Base-by-base conservation (phyloP, 1,140 invertebrate species). In the Spodoptera litura region DNA sequence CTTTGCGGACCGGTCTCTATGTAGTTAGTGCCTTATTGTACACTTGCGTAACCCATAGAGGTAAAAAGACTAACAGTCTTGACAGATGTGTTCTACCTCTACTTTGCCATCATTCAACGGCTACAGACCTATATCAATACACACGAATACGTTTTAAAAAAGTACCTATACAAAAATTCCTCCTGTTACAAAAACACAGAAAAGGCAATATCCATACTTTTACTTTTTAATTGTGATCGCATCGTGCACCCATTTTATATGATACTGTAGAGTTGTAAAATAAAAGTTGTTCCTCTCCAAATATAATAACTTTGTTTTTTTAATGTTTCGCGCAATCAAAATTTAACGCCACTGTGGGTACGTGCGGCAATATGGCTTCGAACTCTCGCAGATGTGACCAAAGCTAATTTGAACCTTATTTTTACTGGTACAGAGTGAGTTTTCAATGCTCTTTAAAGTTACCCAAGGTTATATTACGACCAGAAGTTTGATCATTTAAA, bases 271-370 rank as follows among this genome's bases (percentile, higher is more conserved):
- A 53, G 56, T 72, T 71, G 70, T 78, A 78, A 78, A 78, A 78
- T 56, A 78, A 68, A 71, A 78, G 77, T 78, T 78, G 35, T 64
- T 64, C 15, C 56, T 61, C 52, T n/a, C 61, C 55, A 59, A 78
- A 78, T 78, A 78, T 72, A 72, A 72, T 62, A 75, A 75, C 58
- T 75, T 75, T 75, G 59, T 75, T 75, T 75, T 73, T 75, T 75
- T 75, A 62, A 75, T 75, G 73, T 62, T 75, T 75, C 52, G 59
- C 58, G 73, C 73, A 75, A 75, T 75, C 73, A 75, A 75, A 75
- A 75, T 75, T 75, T 75, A 75, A 75, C 73, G 73, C 73, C 73
- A 75, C 59, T 52, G 73, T 75, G 73, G 59, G 56, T 64, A 62
- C 73, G 59, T 52, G 73, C 73, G 44, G 73, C 51, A 75, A 64